These are phyloP conservation scores for Bradypodion ventrale DNA, from an alignment of 2,797 vertebrate species.

Conservation along the genomic window DNA sequence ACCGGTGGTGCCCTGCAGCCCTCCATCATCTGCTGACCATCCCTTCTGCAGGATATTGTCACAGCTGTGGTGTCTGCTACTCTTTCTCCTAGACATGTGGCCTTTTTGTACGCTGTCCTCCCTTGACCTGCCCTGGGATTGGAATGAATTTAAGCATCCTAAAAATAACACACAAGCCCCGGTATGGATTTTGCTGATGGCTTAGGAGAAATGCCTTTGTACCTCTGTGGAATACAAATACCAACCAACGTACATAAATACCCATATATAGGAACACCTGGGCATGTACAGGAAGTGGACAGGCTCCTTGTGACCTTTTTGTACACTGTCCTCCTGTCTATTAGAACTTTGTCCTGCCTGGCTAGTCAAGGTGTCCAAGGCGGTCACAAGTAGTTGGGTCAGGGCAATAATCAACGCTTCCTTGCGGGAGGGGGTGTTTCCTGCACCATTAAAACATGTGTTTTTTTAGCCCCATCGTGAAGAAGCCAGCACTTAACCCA, in stretches of 20 bases:
- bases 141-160: slow-evolving; percentile 55
- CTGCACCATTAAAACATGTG: no score
- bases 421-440: no score
- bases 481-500: no score
- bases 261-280: not conserved
- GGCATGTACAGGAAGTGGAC: not conserved
- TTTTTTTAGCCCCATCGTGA: no score
- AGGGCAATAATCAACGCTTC: no score
- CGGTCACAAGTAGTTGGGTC: no score
- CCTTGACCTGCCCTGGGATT: slow-evolving; percentile 63
- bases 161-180: slow-evolving; percentile 67
- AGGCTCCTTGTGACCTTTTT: no score
- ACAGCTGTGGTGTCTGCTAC: slow-evolving; percentile 48
- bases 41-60: slow-evolving; percentile 39
- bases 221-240: not conserved
- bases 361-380: no score
- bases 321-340: no score
- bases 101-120: slow-evolving; percentile 49
- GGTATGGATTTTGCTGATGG: slow-evolving; percentile 48
- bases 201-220: not conserved
- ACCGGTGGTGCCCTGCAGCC: not conserved
- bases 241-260: not conserved
- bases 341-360: no score
- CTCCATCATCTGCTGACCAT: not conserved
- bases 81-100: slow-evolving; percentile 53